Evolutionary conservation across 2,888 invertebrate species (phyloP).

Genomic region (Trisateles emortualis): DNA sequence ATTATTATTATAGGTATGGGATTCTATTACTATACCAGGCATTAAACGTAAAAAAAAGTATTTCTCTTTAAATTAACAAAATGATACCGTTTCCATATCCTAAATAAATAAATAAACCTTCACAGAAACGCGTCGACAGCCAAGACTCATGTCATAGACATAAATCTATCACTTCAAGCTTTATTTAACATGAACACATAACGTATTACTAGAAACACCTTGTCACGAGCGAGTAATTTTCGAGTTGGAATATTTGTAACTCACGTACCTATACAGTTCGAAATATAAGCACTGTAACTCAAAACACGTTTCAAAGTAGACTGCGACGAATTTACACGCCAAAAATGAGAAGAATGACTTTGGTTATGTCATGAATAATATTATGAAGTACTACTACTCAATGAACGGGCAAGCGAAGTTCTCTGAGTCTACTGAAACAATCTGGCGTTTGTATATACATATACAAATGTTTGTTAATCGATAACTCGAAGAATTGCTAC

Average conservation of each 20-base stretch:
- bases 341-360: conserved; percentile 21
- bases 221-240: conserved; percentile 70
- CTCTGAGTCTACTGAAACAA: no score
- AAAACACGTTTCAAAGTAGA: conserved; percentile 20
- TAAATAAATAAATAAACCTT: not conserved
- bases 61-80: no score
- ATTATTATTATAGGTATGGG: no score
- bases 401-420: no score
- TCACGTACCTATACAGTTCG: conserved; percentile 53
- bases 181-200: conserved; percentile 19
- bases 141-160: conserved; percentile 24
- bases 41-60: no score
- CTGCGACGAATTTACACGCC: conserved; percentile 36
- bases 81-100: no score
- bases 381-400: not conserved
- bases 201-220: conserved; percentile 54
- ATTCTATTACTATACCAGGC: no score
- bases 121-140: no score
- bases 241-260: conserved; percentile 54
- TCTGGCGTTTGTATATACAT: no score
- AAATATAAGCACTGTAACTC: conserved; percentile 51
- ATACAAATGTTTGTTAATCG: no score
- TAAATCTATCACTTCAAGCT: conserved; percentile 6
- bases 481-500: no score
- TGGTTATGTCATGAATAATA: conserved; percentile 13